These are phyloP conservation scores for Grapholita molesta DNA, from an alignment of 1,140 invertebrate species.

Conservation along the genomic window DNA sequence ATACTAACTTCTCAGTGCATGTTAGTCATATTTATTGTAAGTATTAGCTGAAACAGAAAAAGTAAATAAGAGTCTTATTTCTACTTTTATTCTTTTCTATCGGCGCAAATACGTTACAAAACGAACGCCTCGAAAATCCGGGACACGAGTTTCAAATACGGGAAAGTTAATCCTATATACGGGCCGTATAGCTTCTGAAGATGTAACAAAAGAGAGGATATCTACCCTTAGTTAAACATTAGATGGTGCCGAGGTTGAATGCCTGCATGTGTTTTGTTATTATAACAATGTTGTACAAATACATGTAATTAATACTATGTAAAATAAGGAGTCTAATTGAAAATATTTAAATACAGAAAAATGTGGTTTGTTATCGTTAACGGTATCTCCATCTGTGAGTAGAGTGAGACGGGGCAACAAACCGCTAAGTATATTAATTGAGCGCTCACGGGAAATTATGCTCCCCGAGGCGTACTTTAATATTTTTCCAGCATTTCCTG, in stretches of 20 bases:
- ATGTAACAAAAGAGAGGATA: neutral
- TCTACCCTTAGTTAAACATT: neutral
- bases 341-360: neutral
- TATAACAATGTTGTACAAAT: neutral
- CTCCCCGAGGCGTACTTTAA: neutral
- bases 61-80: constrained; percentile 9
- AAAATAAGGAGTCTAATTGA: no score
- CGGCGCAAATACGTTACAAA: constrained; percentile 8
- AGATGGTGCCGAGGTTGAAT: neutral
- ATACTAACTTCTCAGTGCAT: neutral
- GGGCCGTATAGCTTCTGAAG: neutral
- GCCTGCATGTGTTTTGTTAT: neutral
- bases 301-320: no score
- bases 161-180: constrained; percentile 12
- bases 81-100: constrained; percentile 12
- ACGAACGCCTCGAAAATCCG: constrained; percentile 13
- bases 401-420: neutral
- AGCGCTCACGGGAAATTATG: neutral
- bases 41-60: neutral
- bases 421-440: constrained; percentile 2
- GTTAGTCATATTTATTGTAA: neutral
- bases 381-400: neutral
- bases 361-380: neutral
- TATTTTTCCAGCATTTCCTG: neutral
- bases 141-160: constrained; percentile 8